Evolutionary conservation across 2,888 invertebrate species (phyloP).

Genomic region (Ceraclea dissimilis): DNA sequence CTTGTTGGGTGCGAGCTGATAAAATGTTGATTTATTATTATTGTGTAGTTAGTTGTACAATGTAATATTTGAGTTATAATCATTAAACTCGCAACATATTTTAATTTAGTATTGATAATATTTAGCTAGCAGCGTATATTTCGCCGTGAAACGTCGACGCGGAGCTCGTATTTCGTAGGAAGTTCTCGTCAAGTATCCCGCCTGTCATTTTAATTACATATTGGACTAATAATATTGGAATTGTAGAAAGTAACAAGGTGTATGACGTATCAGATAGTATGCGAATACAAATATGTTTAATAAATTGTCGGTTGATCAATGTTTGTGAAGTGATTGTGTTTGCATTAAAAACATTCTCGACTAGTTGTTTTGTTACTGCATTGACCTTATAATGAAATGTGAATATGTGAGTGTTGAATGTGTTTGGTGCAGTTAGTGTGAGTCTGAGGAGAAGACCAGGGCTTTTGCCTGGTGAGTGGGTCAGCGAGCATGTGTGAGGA

Average conservation of each 20-base stretch:
- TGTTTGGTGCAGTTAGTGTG: not conserved
- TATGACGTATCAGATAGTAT: slow-evolving; percentile 8
- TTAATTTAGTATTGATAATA: too few species aligned
- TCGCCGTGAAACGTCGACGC: too few species aligned
- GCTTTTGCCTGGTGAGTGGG: not conserved
- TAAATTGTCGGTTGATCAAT: not conserved
- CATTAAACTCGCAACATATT: too few species aligned
- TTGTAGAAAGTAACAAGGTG: not conserved
- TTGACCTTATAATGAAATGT: not conserved
- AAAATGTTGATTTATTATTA: slow-evolving; percentile 19
- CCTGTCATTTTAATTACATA: not conserved
- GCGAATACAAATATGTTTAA: slow-evolving; percentile 11
- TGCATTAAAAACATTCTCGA: not conserved
- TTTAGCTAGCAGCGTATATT: too few species aligned
- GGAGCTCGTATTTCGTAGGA: not conserved
- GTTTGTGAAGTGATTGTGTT: not conserved
- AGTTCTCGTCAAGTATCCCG: not conserved
- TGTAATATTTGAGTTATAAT: too few species aligned
- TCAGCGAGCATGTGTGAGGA: slow-evolving; percentile 49
- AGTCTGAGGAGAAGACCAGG: not conserved
- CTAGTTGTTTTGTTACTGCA: not conserved
- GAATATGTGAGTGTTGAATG: not conserved
- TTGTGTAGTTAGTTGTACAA: slow-evolving; percentile 12
- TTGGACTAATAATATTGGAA: not conserved
- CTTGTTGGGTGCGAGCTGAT: slow-evolving; percentile 1